Conservation (phyloP, 1,140 invertebrate genomes). For the Tetragonula clypearis region DNA sequence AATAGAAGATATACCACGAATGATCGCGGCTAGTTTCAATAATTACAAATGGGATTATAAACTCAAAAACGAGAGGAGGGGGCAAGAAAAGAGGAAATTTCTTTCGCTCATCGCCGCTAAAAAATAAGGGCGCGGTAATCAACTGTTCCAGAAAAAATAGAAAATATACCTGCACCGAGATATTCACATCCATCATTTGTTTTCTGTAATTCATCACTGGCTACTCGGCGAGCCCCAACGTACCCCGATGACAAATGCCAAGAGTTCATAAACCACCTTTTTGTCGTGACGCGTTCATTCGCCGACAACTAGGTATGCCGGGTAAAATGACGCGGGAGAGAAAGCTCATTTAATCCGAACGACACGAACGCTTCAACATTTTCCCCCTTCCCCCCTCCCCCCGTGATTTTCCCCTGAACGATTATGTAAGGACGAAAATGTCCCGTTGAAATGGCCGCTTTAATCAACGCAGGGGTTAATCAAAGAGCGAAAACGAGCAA, state of each 20-base stretch:
- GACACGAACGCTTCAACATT: conserved; percentile 33
- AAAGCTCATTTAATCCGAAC: conserved; percentile 41
- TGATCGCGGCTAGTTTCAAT: no score
- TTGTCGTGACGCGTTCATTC: conserved; percentile 4
- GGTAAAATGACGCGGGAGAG: conserved; percentile 18
- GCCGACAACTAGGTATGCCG: neutral
- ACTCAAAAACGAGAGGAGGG: no score
- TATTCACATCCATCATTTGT: conserved; percentile 40
- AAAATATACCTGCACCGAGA: neutral
- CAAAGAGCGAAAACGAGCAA: neutral
- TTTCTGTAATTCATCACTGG: conserved; percentile 39
- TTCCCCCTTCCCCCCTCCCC: conserved; percentile 7
- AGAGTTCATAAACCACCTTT: conserved; percentile 32
- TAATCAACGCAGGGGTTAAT: neutral
- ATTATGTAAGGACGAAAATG: neutral
- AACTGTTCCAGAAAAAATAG: neutral
- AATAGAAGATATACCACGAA: neutral
- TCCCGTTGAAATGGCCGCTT: no score
- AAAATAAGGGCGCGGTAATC: neutral
- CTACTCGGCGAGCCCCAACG: neutral
- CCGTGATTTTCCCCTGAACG: neutral
- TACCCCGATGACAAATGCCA: conserved; percentile 49
- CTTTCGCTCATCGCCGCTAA: neutral
- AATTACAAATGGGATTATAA: no score
- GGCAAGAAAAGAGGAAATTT: no score